Evolutionary conservation across 1,140 invertebrate species (phyloP), one percentile per base, ranked within the genome.

Genomic region (Subanguina moxae): DNA sequence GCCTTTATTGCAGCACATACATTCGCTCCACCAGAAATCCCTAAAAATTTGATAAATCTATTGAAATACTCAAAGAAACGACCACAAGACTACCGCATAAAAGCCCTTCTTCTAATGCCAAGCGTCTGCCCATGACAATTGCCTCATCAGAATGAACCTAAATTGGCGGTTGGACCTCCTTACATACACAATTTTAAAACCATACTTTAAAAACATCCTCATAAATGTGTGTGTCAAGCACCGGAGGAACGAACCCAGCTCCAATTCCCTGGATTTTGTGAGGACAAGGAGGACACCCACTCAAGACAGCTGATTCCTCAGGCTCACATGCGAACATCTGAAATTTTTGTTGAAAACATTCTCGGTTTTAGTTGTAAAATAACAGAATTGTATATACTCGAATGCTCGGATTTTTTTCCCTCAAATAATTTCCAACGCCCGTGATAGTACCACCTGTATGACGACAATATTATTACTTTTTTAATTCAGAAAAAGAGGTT

Each of bases 251-350:
- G 38, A 82, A 74, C 0, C 80, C 80, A 15, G 80, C 75, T 46
- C 80, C 80, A 21, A 71, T 72, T 57, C 76, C 78, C 52, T 82
- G 79, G 71, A 81, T 82, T 66, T 80, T 78, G 62, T 81, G 79
- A 45, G 78, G 67, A 30, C 75, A 78, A 27, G 69, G 27, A 21
- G 70, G 45, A 27, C 48, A 46, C 28, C 78, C 79, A 56, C 68
- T 77, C 17, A 82, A 59, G 25, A 82, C 72, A n/a, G 82, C 67
- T 9, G 64, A 67, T 57, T 81, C 79, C 27, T 75, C 71, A 17
- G 79, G 79, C 64, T 81, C 79, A 17, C 76, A 71, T n/a, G 79
- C 79, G 38, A 65, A 82, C 21, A 78, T 27, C 74, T 77, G 32
- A 76, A 78, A 25, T 21, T 38, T 59, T 27, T 68, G 7, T 23